phyloP scores from a whole-genome alignment of 1,140 invertebrate species.

The Pseudomyrmex dendroicus region DNA sequence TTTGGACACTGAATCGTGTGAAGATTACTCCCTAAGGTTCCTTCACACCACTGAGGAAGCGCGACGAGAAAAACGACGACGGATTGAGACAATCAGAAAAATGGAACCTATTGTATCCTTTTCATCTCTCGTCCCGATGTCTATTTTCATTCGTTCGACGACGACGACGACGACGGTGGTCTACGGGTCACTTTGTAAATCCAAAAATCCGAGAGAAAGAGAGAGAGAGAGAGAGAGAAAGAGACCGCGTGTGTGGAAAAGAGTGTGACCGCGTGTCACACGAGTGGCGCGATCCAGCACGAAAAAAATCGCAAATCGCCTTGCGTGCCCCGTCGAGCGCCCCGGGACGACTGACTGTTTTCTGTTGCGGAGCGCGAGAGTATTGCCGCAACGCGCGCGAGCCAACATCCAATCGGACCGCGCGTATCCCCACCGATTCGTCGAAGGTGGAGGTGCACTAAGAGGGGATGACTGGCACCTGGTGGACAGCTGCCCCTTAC shows the following conservation, averaged over 20 bases:
- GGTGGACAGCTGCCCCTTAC: slow-evolving; percentile 82
- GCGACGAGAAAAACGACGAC: background rate
- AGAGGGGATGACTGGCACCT: slow-evolving; percentile 76
- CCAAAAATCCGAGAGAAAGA: background rate
- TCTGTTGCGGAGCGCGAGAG: slow-evolving; percentile 69
- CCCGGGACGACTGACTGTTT: slow-evolving; percentile 80
- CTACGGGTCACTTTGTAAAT: slow-evolving; percentile 3
- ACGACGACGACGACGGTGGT: background rate
- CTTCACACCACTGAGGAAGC: slow-evolving; percentile 39
- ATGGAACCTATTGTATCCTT: slow-evolving; percentile 2
- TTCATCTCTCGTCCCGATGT: background rate
- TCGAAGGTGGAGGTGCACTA: slow-evolving; percentile 33
- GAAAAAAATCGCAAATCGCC: slow-evolving; percentile 18
- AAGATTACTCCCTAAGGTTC: slow-evolving; percentile 8
- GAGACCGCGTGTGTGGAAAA: background rate
- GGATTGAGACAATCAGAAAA: background rate
- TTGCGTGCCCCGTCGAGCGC: slow-evolving; percentile 71
- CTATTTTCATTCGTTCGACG: background rate
- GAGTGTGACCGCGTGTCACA: slow-evolving; percentile 65
- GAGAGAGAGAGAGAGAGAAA: background rate
- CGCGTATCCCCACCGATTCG: slow-evolving; percentile 36
- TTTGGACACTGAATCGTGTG: slow-evolving; percentile 33
- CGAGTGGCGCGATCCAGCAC: slow-evolving; percentile 33
- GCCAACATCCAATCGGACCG: slow-evolving; percentile 79
- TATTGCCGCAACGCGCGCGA: slow-evolving; percentile 81